Evolutionary conservation across 2,888 invertebrate genomes (phyloP), one percentile per base, ranked within the genome.

Genomic region (Physocephala rufipes): DNA sequence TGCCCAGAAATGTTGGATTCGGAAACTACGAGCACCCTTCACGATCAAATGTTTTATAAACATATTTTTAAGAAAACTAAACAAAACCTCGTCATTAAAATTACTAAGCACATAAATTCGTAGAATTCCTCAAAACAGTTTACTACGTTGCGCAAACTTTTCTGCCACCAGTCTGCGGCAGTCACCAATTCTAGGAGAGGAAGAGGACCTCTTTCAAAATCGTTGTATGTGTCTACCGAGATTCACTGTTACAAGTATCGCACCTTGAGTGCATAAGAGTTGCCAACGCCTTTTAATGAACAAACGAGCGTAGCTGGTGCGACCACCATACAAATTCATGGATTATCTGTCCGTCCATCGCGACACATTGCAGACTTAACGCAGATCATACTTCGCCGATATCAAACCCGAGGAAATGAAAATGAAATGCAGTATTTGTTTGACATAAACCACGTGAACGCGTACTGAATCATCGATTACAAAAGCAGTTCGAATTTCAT

Each of bases 301-400:
- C n/a, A n/a, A 70, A 62, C 58, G 59, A 66, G 43, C 49, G 76
- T 76, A 81, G 77, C 82, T 82, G 81, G 82, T 82, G 82, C 79
- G 78, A 74, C 76, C 77, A 79, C 78, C 78, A 79, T 82, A 81
- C 80, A 82, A 79, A 73, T 51, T 68, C 43, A 36, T 71, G 73
- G 74, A 72, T 70, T n/a, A n/a, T n/a, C n/a, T n/a, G n/a, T n/a
- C n/a, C n/a, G n/a, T n/a, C n/a, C n/a, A n/a, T n/a, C n/a, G n/a
- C 30, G 16, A n/a, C 9, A 28, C 30, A n/a, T 30, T 15, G 64
- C 24, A 47, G 19, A 66, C 15, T 24, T 19, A n/a, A n/a, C 55
- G 55, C 30, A 24, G 24, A 19, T n/a, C n/a, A n/a, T n/a, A n/a
- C 55, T 59, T 49, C 26, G 43, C n/a, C 24, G 21, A 49, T 61